A percentile compares a stretch with the other conserved stretches of the same genome.
Conservation (phyloP, 1,140 invertebrate genomes). For the Ptiloglossa arizonensis region DNA sequence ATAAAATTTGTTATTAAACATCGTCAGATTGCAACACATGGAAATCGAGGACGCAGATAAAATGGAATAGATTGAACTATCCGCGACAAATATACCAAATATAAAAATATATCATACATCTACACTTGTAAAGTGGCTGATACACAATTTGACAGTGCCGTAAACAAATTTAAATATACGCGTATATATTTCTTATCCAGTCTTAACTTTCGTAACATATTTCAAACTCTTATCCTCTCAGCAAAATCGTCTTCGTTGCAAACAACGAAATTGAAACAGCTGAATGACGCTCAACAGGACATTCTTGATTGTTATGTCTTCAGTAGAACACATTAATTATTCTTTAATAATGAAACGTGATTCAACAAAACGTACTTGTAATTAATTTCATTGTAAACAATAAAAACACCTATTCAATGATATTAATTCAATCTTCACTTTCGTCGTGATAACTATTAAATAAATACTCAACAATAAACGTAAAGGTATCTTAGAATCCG, state of each 20-base stretch:
- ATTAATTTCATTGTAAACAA: slow-evolving; percentile 31
- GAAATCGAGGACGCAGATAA: slow-evolving; percentile 25
- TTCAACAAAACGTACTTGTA: not conserved
- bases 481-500: slow-evolving; percentile 13
- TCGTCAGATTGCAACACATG: not conserved
- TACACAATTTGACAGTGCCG: slow-evolving; percentile 42
- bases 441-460: slow-evolving; percentile 10
- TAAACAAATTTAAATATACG: slow-evolving; percentile 21
- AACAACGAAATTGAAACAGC: slow-evolving; percentile 16
- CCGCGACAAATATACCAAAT: slow-evolving; percentile 33
- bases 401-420: slow-evolving; percentile 10
- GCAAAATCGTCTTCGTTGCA: slow-evolving; percentile 10
- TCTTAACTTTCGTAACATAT: slow-evolving; percentile 52
- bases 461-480: slow-evolving; percentile 36
- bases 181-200: slow-evolving; percentile 53
- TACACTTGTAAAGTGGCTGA: slow-evolving; percentile 42
- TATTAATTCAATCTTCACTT: not conserved
- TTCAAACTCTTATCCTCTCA: slow-evolving; percentile 30
- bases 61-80: slow-evolving; percentile 28
- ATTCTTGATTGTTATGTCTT: not conserved
- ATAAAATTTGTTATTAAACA: not conserved
- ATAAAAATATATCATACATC: slow-evolving; percentile 56
- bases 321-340: not conserved
- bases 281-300: not conserved
- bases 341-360: slow-evolving; percentile 7